Evolutionary conservation across 2,888 invertebrate species (phyloP), one percentile per base, ranked within the genome.

Genomic region (Heliconius ethilla): DNA sequence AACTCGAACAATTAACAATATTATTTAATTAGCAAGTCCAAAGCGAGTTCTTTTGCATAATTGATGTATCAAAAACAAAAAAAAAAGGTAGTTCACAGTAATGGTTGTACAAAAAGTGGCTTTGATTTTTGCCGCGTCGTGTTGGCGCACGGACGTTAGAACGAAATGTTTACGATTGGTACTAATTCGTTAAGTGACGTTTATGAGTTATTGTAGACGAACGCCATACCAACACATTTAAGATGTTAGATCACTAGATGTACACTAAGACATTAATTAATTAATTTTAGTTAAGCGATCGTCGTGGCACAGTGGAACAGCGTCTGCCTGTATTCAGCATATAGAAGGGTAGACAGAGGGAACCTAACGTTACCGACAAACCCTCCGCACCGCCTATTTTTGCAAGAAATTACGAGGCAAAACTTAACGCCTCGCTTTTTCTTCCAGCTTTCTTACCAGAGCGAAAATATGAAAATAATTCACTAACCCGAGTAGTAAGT

Each of bases 1-100:
- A 84, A 25, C 15, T 45, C 15, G 82, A 78, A 79, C 78, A 82
- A 80, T 84, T 85, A 85, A 85, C 40, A 22, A 37, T 67, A 74
- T 33, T 77, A 80, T 80, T 81, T 87, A 87, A 87, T 85, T 84
- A 86, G 82, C 81, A 83, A 85, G 85, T 85, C 82, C 81, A 80
- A 85, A 82, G 40, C 40, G 11, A 40, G 11, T 40, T 40, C 83
- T 87, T 90, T 89, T 86, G 87, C 88, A 87, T 88, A 89, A 88
- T 85, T 81, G 83, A 84, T 81, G 84, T 82, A 82, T 81, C 80
- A 83, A 27, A 3, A 84, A n/a, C 59, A 59, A 9, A 81, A 86
- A 88, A 88, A 33, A 33, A 65, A 89, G 81, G 76, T 76, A 78
- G 18, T 79, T 82, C 81, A 79, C 72, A 74, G 76, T 81, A 84